phyloP scores from a whole-genome alignment of 2,113 vertebrate species.

The Heterocephalus glaber region DNA sequence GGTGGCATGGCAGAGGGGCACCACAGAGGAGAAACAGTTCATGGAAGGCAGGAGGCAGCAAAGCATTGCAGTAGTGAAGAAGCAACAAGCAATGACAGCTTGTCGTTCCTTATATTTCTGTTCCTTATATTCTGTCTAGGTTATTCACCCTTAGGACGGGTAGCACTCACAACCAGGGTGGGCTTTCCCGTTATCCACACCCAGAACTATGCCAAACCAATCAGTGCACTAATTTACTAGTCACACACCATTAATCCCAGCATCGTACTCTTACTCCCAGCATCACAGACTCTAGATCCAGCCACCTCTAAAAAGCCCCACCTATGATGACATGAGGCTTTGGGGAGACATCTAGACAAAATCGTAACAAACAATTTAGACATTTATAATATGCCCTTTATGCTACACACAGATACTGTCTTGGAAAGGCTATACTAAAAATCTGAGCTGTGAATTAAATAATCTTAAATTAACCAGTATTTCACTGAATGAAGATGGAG shows the following conservation, averaged over 20 bases:
- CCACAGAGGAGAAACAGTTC: background rate
- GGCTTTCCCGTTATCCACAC: background rate
- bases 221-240: background rate
- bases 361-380: background rate
- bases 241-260: background rate
- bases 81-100: background rate
- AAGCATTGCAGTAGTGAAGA: background rate
- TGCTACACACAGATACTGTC: background rate
- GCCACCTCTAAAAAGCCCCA: background rate
- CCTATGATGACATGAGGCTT: background rate
- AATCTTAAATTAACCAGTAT: background rate
- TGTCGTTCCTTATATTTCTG: background rate
- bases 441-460: background rate
- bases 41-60: background rate
- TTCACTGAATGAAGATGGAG: background rate
- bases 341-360: background rate
- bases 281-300: background rate
- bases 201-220: background rate
- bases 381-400: background rate
- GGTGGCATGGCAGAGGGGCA: background rate
- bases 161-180: background rate
- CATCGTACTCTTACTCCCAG: background rate
- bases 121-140: background rate
- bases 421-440: background rate
- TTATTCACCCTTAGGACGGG: background rate